phyloP scores from a whole-genome alignment of 2,888 invertebrate genomes.

The Cheilosia grossa region DNA sequence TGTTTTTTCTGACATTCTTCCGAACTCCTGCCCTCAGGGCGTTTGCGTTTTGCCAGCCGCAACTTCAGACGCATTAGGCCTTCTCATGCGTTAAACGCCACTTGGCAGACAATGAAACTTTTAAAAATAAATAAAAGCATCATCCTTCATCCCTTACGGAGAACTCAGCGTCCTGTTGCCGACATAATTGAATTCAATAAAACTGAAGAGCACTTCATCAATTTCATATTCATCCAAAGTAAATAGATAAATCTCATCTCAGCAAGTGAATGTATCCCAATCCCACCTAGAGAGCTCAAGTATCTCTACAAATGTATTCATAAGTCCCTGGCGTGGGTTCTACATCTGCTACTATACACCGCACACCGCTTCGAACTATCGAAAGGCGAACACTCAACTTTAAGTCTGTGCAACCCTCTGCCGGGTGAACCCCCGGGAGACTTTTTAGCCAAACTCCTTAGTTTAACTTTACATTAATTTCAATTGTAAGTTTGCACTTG shows the following conservation, averaged over 20 bases:
- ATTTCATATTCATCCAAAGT: slow-evolving; percentile 71
- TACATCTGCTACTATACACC: slow-evolving; percentile 65
- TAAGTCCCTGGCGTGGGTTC: slow-evolving; percentile 33
- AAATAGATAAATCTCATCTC: slow-evolving; percentile 73
- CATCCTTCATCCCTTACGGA: slow-evolving; percentile 4
- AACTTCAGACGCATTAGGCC: not conserved
- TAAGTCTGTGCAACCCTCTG: slow-evolving; percentile 48
- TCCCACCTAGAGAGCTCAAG: slow-evolving; percentile 22
- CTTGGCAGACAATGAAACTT: slow-evolving; percentile 16
- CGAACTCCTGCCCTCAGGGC: too few species aligned
- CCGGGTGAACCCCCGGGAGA: slow-evolving; percentile 55
- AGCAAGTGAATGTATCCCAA: slow-evolving; percentile 49
- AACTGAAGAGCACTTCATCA: slow-evolving; percentile 73
- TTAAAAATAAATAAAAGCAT: slow-evolving; percentile 21
- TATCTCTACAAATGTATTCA: slow-evolving; percentile 29
- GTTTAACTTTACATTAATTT: slow-evolving; percentile 77
- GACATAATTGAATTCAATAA: slow-evolving; percentile 72
- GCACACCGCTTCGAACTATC: slow-evolving; percentile 61
- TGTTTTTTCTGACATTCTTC: too few species aligned
- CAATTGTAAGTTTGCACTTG: slow-evolving; percentile 76
- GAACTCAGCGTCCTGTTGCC: slow-evolving; percentile 60
- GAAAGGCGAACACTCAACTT: slow-evolving; percentile 34
- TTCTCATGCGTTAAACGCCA: slow-evolving; percentile 28
- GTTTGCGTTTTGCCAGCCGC: too few species aligned
- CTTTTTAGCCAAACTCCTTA: slow-evolving; percentile 75